phyloP scores from a whole-genome alignment of 1,140 invertebrate genomes.

The Caenorhabditis tropicalis region DNA sequence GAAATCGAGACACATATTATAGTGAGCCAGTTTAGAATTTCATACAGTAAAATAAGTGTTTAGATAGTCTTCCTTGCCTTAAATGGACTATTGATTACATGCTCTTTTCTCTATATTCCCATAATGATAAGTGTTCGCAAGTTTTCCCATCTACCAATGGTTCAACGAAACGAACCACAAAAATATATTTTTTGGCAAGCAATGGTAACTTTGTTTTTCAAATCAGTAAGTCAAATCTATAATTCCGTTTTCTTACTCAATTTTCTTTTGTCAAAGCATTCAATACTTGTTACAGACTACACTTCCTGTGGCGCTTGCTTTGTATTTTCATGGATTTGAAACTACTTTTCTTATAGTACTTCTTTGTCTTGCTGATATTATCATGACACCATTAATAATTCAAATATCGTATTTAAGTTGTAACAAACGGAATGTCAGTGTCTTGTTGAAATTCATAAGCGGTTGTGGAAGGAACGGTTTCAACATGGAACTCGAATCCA shows the following conservation, averaged over 20 bases:
- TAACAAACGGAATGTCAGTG: neutral
- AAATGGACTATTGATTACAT: neutral
- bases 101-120: neutral
- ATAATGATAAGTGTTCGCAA: neutral
- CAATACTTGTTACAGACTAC: neutral
- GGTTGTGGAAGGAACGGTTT: neutral
- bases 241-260: too few species aligned
- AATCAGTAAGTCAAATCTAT: neutral
- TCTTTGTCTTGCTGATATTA: neutral
- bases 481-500: neutral
- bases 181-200: neutral
- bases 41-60: neutral
- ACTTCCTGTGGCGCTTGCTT: neutral
- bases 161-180: neutral
- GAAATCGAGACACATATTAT: neutral
- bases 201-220: neutral
- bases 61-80: neutral
- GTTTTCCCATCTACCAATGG: neutral
- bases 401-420: neutral
- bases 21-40: neutral
- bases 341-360: neutral
- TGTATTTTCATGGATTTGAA: neutral
- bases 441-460: neutral
- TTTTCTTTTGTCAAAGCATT: neutral
- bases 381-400: neutral